These are phyloP conservation scores for Salvelinus namaycush DNA, from an alignment of 2,113 vertebrate genomes.

Conservation along the genomic window DNA sequence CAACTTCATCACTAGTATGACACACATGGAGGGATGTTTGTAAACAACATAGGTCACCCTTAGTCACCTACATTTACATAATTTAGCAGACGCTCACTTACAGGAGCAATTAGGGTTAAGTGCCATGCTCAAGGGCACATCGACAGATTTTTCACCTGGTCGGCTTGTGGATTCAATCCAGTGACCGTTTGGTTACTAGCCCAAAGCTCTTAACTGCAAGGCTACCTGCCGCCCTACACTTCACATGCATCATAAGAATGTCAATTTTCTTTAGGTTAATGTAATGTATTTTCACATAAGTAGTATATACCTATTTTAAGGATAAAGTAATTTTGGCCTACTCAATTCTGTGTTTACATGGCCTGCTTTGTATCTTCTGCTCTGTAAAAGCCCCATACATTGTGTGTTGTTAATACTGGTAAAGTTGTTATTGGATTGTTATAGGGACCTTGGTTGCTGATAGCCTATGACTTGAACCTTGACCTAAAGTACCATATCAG, in stretches of 20 bases:
- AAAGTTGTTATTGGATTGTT: not conserved
- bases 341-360: no score
- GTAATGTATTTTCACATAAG: not conserved
- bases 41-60: not conserved
- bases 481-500: not conserved
- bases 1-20: not conserved
- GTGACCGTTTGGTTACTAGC: no score
- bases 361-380: no score
- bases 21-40: not conserved
- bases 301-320: not conserved
- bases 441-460: not conserved
- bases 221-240: not conserved
- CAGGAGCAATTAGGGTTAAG: no score
- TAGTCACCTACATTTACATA: not conserved
- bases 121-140: no score
- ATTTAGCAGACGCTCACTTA: no score
- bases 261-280: not conserved
- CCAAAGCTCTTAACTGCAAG: no score
- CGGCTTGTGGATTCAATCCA: no score
- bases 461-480: not conserved
- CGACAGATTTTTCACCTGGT: no score
- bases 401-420: not conserved
- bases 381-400: not conserved
- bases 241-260: not conserved
- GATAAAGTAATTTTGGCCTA: not conserved